Conservation (phyloP, 2,888 invertebrate genomes). For the Phania funesta region DNA sequence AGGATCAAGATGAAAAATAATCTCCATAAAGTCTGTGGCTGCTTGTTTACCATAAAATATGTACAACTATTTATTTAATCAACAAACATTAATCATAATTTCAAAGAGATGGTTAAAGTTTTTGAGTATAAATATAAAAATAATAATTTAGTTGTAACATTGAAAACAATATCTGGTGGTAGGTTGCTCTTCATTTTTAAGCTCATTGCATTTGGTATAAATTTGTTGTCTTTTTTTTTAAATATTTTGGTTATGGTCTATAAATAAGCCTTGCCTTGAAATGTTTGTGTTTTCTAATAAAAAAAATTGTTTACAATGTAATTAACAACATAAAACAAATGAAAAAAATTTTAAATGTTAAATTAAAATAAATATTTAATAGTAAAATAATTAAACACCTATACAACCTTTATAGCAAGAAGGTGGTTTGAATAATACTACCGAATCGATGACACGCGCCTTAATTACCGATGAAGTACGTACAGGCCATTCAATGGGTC, state of each 20-base stretch:
- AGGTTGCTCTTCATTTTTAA: slow-evolving; percentile 51
- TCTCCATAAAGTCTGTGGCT: too few species aligned
- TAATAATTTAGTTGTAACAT: background rate
- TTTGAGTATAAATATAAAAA: background rate
- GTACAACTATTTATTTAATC: too few species aligned
- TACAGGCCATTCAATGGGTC: slow-evolving; percentile 90
- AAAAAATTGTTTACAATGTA: slow-evolving; percentile 27
- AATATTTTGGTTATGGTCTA: slow-evolving; percentile 58
- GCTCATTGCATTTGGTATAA: slow-evolving; percentile 33
- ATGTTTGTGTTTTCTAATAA: slow-evolving; percentile 51
- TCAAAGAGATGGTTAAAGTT: background rate
- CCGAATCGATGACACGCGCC: slow-evolving; percentile 97
- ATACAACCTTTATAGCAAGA: slow-evolving; percentile 78
- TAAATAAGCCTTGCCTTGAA: slow-evolving; percentile 39
- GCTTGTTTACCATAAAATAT: too few species aligned
- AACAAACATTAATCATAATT: too few species aligned
- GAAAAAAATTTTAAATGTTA: background rate
- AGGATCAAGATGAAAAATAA: too few species aligned
- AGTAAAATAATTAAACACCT: slow-evolving; percentile 23
- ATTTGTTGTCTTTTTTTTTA: slow-evolving; percentile 24
- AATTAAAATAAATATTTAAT: background rate
- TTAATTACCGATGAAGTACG: slow-evolving; percentile 96
- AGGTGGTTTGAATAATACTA: slow-evolving; percentile 89
- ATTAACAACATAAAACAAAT: slow-evolving; percentile 38
- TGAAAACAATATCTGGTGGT: slow-evolving; percentile 45